These are phyloP conservation scores for Psittacula cyanocephala DNA, from an alignment of 2,113 vertebrate genomes.

Conservation along the genomic window DNA sequence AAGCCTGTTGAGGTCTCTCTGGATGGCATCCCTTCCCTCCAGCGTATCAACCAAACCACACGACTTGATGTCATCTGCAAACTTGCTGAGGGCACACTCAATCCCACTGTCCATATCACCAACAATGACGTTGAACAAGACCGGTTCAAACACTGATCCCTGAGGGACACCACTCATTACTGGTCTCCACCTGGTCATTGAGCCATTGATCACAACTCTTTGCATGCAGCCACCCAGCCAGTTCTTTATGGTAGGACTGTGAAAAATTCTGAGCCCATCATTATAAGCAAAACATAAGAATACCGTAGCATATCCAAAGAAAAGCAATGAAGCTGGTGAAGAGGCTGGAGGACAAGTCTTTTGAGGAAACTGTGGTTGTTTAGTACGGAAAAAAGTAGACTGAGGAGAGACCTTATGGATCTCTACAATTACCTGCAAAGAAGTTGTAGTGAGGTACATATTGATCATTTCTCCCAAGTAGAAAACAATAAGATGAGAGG, in stretches of 20 bases:
- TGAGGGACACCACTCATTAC: too few relatives aligned
- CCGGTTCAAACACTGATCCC: too few relatives aligned
- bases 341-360: not conserved
- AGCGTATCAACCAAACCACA: too few relatives aligned
- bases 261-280: not conserved
- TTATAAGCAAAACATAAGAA: not conserved
- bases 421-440: not conserved
- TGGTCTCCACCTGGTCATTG: too few relatives aligned
- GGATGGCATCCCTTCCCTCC: too few relatives aligned
- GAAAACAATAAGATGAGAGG: not conserved
- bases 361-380: not conserved
- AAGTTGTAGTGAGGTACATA: not conserved
- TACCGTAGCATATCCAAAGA: not conserved
- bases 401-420: not conserved
- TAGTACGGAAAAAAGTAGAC: not conserved
- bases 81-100: too few relatives aligned
- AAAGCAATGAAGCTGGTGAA: not conserved
- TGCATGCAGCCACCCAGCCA: too few relatives aligned
- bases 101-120: too few relatives aligned
- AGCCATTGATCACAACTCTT: too few relatives aligned
- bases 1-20: too few relatives aligned
- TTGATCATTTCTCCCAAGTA: not conserved
- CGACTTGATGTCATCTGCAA: too few relatives aligned
- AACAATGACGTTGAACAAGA: too few relatives aligned
- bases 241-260: not conserved